These are phyloP conservation scores for Thamnophis elegans DNA, from an alignment of 2,797 vertebrate species.

Conservation along the genomic window DNA sequence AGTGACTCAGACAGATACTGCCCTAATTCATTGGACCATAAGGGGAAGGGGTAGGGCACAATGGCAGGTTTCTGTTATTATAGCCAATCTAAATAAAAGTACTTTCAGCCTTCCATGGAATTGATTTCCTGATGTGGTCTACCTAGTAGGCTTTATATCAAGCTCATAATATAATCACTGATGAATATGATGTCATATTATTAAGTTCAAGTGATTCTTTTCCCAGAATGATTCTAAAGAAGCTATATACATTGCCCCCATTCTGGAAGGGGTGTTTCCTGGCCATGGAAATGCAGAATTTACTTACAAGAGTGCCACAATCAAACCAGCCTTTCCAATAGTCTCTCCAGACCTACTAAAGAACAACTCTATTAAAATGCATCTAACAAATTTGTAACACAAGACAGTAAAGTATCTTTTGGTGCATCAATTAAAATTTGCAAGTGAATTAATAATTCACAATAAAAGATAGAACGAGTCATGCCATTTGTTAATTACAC, in stretches of 20 bases:
- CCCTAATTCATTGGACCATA: background rate
- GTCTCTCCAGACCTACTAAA: background rate
- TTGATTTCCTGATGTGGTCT: background rate
- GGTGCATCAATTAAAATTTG: background rate
- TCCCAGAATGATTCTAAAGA: background rate
- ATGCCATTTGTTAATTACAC: conserved; percentile 5
- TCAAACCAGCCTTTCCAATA: background rate
- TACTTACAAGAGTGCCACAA: background rate
- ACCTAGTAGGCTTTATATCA: background rate
- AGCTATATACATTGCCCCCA: background rate
- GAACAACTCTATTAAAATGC: background rate
- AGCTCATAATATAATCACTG: background rate
- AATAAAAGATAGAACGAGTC: conserved; percentile 2
- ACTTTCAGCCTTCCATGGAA: background rate
- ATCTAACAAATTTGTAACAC: background rate
- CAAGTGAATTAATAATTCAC: background rate
- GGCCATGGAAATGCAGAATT: background rate
- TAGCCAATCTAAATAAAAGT: background rate
- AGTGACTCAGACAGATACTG: background rate
- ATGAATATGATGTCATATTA: background rate
- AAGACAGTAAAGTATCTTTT: background rate
- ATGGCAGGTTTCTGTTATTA: background rate
- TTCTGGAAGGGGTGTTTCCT: background rate
- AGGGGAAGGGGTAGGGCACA: background rate
- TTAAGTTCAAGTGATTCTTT: background rate